Evolutionary conservation across 2,797 vertebrate species (phyloP), one percentile per base, ranked within the genome.

Genomic region (Coregonus sp.): DNA sequence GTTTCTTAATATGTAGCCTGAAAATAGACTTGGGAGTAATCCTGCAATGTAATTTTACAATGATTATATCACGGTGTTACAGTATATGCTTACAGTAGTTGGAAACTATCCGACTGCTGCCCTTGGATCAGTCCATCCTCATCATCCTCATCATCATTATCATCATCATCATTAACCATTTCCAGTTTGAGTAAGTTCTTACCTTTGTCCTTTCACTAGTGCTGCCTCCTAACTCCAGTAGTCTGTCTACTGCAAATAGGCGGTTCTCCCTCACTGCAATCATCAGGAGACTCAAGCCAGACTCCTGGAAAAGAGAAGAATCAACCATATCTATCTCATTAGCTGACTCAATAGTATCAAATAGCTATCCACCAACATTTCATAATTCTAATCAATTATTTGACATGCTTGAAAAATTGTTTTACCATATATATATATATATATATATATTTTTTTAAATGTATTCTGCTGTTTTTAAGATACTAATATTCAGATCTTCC

Each of bases 251-350:
- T 63, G 89, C 71, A 47, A 86, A 75, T 40, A 86, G 59, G 31
- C 87, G 82, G 80, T 85, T 90, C 65, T 92, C 90, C 61, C 78
- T 87, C 54, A 89, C 87, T 0, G 88, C 90, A 2, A 92, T 81
- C 88, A 92, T 90, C 74, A 92, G 74, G 9, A 89, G 82, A n/a
- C 77, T 91, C n/a, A 91, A 50, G 18, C 89, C 89, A 0, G 85
- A 91, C 73, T 90, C 89, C 91, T 92, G 75, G 1, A 70, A 76
- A 61, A 61, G 25, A 25, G 54, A 77, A 65, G 31, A 76, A n/a
- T 61, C n/a, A 56, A 61, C 56, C 18, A 6, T 2, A 61, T 61
- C 2, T 20, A 20, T 61, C n/a, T 18, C 3, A 61, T 61, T n/a
- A 61, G n/a, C 56, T 61, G 6, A 61, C 18, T 20, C 5, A 61